Evolutionary conservation across 1,140 invertebrate genomes (phyloP).

Genomic region (Bombus balteatus): DNA sequence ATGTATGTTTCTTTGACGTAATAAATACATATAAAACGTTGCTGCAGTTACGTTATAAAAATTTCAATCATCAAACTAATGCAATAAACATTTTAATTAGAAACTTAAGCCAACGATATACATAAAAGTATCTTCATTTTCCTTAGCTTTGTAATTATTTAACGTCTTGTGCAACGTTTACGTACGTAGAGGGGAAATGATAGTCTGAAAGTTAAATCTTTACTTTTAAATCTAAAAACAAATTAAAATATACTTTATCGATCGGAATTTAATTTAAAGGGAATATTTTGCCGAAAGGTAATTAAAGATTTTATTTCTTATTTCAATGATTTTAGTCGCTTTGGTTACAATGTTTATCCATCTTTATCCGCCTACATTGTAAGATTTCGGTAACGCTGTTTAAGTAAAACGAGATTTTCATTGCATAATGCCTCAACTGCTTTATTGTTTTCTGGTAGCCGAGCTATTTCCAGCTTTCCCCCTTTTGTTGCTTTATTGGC

Average conservation of each 20-base stretch:
- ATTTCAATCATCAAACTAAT: background rate
- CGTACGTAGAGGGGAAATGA: background rate
- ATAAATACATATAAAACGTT: too few relatives aligned
- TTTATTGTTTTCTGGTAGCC: slow-evolving; percentile 6
- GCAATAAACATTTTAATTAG: background rate
- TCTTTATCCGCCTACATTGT: background rate
- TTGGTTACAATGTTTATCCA: background rate
- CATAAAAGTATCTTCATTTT: background rate
- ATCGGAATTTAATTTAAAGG: background rate
- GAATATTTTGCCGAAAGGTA: background rate
- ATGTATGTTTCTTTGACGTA: too few relatives aligned
- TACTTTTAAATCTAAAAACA: background rate
- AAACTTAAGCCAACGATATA: background rate
- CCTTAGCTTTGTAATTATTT: too few relatives aligned
- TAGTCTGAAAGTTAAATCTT: background rate
- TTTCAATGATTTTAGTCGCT: background rate
- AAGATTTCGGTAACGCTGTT: background rate
- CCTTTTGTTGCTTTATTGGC: slow-evolving; percentile 7
- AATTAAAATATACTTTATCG: background rate
- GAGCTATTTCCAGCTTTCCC: background rate
- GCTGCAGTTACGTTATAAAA: background rate
- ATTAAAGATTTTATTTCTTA: background rate
- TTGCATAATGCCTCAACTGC: background rate
- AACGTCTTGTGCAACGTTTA: too few relatives aligned
- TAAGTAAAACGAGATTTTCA: background rate